These are phyloP conservation scores for Zaprionus camerounensis DNA, from an alignment of 1,140 invertebrate genomes.

Conservation along the genomic window DNA sequence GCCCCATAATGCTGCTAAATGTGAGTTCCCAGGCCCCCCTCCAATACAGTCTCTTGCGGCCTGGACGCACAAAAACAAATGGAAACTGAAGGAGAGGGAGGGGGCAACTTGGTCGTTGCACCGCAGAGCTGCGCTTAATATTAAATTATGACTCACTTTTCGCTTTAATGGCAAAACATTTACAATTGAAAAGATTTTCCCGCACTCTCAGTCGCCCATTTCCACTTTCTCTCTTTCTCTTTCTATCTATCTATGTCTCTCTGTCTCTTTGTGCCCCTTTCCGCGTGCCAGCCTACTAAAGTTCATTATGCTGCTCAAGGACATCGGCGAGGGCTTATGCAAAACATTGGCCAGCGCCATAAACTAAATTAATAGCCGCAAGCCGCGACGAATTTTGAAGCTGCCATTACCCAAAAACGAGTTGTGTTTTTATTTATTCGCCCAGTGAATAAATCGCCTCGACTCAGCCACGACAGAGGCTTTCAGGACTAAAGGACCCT, in stretches of 20 bases:
- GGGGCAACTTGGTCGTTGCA: background rate
- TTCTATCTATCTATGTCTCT: background rate
- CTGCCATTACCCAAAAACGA: conserved; percentile 44
- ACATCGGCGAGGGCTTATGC: conserved; percentile 40
- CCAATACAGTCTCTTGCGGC: conserved; percentile 11
- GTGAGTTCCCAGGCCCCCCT: background rate
- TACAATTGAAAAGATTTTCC: conserved; percentile 50
- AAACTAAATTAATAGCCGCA: conserved; percentile 58
- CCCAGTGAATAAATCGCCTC: conserved; percentile 37
- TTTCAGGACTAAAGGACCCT: background rate
- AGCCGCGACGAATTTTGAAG: conserved; percentile 43
- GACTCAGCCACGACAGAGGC: no score
- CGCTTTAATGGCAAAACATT: conserved; percentile 43
- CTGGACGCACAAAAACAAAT: conserved; percentile 45
- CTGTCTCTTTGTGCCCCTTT: background rate
- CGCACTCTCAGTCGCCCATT: background rate
- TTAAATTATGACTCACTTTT: conserved; percentile 56
- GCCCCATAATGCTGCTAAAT: conserved; percentile 39
- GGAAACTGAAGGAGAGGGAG: background rate
- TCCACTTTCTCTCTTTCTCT: background rate
- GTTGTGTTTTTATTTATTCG: conserved; percentile 37
- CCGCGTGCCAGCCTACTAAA: conserved; percentile 13
- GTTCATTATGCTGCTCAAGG: conserved; percentile 58
- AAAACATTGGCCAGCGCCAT: conserved; percentile 44
- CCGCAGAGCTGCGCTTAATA: conserved; percentile 34